Evolutionary conservation across 2,797 vertebrate species (phyloP).

Genomic region (Mus caroli): DNA sequence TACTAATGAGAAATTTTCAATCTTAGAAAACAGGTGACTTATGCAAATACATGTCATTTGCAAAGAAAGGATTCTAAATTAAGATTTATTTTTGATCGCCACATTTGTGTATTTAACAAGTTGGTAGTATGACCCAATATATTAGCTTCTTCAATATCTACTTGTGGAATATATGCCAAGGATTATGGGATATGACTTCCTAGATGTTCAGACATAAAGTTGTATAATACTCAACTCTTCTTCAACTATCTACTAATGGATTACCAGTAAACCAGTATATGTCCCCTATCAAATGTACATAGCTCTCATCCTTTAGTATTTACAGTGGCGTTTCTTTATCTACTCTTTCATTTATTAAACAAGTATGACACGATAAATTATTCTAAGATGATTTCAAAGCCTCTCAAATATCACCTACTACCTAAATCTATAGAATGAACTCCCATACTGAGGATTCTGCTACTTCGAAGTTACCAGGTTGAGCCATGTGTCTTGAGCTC

Average conservation of each 20-base stretch:
- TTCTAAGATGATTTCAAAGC: background rate
- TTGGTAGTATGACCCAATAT: background rate
- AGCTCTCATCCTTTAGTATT: background rate
- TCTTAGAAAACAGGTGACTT: background rate
- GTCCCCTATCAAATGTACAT: background rate
- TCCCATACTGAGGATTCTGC: background rate
- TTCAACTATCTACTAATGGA: background rate
- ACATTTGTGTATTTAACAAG: background rate
- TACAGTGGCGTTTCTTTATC: background rate
- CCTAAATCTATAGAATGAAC: background rate
- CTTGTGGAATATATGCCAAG: background rate
- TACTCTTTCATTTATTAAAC: background rate
- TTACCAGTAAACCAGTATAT: background rate
- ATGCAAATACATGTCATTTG: background rate
- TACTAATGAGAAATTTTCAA: background rate
- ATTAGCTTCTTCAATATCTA: background rate
- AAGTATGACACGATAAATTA: background rate
- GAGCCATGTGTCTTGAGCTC: background rate
- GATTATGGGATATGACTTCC: background rate
- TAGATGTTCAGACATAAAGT: background rate
- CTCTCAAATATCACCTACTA: background rate
- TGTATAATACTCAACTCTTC: background rate
- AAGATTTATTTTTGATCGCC: background rate
- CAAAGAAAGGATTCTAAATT: conserved; percentile 10
- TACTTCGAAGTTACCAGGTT: background rate